A percentile compares a stretch with the other conserved stretches of the same genome.
Conservation (phyloP, 2,888 invertebrate genomes). For the Scaptomyza flava region DNA sequence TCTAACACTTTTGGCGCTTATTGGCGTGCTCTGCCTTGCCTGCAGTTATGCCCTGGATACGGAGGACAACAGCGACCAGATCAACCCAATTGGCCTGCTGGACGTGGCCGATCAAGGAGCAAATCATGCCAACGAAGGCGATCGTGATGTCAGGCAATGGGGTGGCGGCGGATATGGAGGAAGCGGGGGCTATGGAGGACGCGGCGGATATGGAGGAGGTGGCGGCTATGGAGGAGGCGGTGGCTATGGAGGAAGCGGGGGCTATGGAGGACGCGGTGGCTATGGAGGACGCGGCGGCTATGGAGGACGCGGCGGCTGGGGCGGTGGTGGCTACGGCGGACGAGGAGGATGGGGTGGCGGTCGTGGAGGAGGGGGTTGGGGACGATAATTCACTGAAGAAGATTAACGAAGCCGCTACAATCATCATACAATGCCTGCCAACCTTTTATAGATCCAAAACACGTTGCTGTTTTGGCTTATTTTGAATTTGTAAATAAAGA, state of each 20-base stretch:
- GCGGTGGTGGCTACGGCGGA: conserved; percentile 26
- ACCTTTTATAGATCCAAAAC: too few relatives aligned
- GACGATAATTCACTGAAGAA: not conserved
- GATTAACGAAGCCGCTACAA: too few relatives aligned
- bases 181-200: not conserved
- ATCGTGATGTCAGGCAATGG: conserved; percentile 49
- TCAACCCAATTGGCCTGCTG: conserved; percentile 27
- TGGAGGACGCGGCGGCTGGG: conserved; percentile 21
- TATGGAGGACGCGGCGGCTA: conserved; percentile 27
- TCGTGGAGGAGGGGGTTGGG: conserved; percentile 28
- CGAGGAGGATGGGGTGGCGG: conserved; percentile 31
- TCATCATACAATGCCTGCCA: too few relatives aligned
- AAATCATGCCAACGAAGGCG: conserved; percentile 63
- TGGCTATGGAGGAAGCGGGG: conserved; percentile 16
- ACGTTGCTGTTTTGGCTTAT: too few relatives aligned
- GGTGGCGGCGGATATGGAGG: conserved; percentile 16
- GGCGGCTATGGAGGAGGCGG: conserved; percentile 3
- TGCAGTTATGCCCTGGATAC: conserved; percentile 25
- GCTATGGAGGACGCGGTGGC: conserved; percentile 21
- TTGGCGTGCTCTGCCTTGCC: conserved; percentile 54
- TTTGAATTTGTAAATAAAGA: conserved; percentile 26
- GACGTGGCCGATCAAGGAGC: conserved; percentile 54
- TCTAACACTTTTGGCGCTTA: conserved; percentile 50
- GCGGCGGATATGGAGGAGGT: conserved; percentile 2
- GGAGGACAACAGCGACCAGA: conserved; percentile 8